Evolutionary conservation across 2,113 vertebrate genomes (phyloP).

Genomic region (Salminus brasiliensis): DNA sequence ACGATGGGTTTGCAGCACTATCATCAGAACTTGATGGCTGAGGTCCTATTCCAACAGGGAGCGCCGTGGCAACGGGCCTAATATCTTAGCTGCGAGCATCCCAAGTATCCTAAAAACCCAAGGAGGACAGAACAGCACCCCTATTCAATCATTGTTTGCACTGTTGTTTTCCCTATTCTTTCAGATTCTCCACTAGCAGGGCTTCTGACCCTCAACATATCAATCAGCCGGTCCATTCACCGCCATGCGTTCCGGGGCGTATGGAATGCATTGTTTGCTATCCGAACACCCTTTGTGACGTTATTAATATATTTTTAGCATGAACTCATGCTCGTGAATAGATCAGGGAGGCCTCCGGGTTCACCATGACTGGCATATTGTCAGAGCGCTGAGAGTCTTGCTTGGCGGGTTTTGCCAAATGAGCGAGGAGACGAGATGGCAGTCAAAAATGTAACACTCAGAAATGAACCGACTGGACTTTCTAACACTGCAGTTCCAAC

Average conservation of each 20-base stretch:
- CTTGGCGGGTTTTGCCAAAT: constrained; percentile 36
- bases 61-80: constrained; percentile 56
- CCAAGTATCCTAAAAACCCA: constrained; percentile 31
- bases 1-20: constrained; percentile 56
- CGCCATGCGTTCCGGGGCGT: constrained; percentile 56
- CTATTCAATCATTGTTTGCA: constrained; percentile 40
- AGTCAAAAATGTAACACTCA: not conserved
- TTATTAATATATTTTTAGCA: constrained; percentile 78
- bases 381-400: constrained; percentile 53
- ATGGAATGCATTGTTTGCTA: constrained; percentile 77
- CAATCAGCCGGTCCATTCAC: constrained; percentile 69
- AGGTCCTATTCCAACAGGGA: constrained; percentile 25
- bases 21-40: constrained; percentile 51
- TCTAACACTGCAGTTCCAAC: not conserved
- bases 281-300: constrained; percentile 64
- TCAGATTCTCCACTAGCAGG: constrained; percentile 49
- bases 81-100: constrained; percentile 37
- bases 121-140: constrained; percentile 23
- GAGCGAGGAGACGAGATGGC: constrained; percentile 55
- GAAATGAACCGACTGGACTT: constrained; percentile 20
- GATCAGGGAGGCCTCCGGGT: constrained; percentile 49
- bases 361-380: constrained; percentile 61
- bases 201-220: constrained; percentile 72
- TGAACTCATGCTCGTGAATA: constrained; percentile 43
- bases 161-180: constrained; percentile 17